These are phyloP conservation scores for Chaenocephalus aceratus DNA, from an alignment of 2,113 vertebrate genomes.

Conservation along the genomic window DNA sequence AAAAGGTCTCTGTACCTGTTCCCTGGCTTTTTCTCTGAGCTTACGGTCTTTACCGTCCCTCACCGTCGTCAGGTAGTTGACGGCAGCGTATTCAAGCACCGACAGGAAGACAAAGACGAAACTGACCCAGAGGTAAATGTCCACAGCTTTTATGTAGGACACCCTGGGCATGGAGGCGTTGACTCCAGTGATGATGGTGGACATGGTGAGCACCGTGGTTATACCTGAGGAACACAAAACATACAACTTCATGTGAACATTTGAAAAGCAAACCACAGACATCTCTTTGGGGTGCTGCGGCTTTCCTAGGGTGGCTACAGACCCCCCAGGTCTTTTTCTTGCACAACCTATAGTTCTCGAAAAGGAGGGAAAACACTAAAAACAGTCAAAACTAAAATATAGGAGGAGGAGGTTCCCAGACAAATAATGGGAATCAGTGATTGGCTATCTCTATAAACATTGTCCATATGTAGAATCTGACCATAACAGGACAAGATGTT, in stretches of 20 bases:
- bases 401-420: neutral
- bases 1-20: conserved; percentile 63
- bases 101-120: conserved; percentile 87
- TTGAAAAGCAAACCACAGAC: neutral
- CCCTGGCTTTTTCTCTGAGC: conserved; percentile 86
- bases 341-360: no score
- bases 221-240: conserved; percentile 83
- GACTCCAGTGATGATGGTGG: conserved; percentile 90
- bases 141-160: conserved; percentile 87
- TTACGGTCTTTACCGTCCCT: conserved; percentile 91
- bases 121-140: conserved; percentile 87
- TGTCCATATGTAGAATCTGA: no score
- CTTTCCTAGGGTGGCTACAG: no score
- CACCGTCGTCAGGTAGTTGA: conserved; percentile 94
- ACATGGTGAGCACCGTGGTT: conserved; percentile 95
- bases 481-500: no score
- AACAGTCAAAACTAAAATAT: neutral
- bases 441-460: no score
- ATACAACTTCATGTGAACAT: neutral
- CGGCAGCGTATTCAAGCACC: conserved; percentile 86
- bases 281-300: neutral
- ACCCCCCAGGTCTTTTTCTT: no score
- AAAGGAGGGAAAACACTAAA: neutral
- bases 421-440: neutral
- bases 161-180: conserved; percentile 87